Base-by-base conservation (phyloP, 2,113 vertebrate species). In the Passerina amoena region DNA sequence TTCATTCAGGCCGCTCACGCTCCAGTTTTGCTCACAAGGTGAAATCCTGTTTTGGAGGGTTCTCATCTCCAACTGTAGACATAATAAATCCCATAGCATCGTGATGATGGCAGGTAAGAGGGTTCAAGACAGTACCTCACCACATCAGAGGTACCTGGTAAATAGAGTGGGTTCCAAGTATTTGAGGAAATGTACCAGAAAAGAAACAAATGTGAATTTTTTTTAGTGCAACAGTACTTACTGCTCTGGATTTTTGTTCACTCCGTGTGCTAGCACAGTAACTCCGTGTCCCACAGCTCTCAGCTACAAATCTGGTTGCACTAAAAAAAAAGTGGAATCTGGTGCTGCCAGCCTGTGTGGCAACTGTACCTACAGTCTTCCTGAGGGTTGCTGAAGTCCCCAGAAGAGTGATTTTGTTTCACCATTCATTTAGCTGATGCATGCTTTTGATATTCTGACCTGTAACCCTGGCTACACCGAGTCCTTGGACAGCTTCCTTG, bases 401-500 rank as follows among this genome's bases (percentile, higher is more conserved):
- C 89, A 86, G 90, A 95, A 87, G 88, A 88, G 88, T 75, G 93
- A 60, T 93, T 94, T 93, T 56, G 70, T 92, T 96, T 82, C 33
- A 66, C 61, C 63, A 54, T 89, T 92, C 57, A 28, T 95, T 94
- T 57, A 77, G 91, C 96, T 85, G 84, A 81, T 94, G 97, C 97
- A 96, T 97, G 97, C 97, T 97, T 96, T 92, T 92, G 94, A 64
- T 96, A 78, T 91, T 92, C 94, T 96, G 66, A 94, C 97, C 66
- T 94, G 16, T 25, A 90, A 78, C 92, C 94, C 96, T 88, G 70
- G 70, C 95, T 93, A 76, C 91, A 84, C 76, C 44, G 35, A 86
- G 59, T 73, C 88, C 66, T 93, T 92, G 82, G 81, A 75, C 86
- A 90, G 82, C 90, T 93, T 97, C 93, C 88, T 88, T 69, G 87